Evolutionary conservation across 1,140 invertebrate genomes (phyloP).

Genomic region (Ganaspis sp.): DNA sequence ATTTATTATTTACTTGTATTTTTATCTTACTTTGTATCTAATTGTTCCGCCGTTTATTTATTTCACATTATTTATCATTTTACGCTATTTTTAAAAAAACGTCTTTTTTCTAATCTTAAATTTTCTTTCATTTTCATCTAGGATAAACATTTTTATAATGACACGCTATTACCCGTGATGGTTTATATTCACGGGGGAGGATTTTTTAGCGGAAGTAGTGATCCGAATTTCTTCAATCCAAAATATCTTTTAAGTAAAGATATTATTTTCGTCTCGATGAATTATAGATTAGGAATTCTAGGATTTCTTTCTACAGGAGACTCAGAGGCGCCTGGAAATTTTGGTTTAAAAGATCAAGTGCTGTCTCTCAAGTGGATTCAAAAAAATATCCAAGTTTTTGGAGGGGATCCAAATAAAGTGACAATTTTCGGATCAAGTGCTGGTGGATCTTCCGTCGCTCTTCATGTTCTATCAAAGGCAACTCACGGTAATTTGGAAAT

Average conservation of each 20-base stretch:
- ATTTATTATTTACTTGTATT: too few relatives aligned
- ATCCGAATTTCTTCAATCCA: conserved; percentile 47
- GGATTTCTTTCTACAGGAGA: conserved; percentile 72
- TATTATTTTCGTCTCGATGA: conserved; percentile 76
- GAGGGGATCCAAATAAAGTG: conserved; percentile 72
- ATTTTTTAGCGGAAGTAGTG: conserved; percentile 55
- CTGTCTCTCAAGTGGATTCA: conserved; percentile 70
- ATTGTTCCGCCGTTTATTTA: too few relatives aligned
- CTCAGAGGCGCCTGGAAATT: conserved; percentile 70
- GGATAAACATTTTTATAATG: background rate
- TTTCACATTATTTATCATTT: too few relatives aligned
- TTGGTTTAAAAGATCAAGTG: conserved; percentile 75
- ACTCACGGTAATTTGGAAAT: background rate
- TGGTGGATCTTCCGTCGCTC: conserved; percentile 23
- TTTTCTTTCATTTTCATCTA: background rate
- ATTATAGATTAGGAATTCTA: conserved; percentile 74
- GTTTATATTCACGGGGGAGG: conserved; percentile 75
- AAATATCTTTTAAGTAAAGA: conserved; percentile 71
- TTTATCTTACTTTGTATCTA: too few relatives aligned
- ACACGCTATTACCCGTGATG: conserved; percentile 43
- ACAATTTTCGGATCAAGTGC: conserved; percentile 68
- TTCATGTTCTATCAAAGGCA: background rate
- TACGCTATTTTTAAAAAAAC: too few relatives aligned
- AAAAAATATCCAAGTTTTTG: conserved; percentile 63
- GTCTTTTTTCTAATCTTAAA: too few relatives aligned